Evolutionary conservation across 2,888 invertebrate species (phyloP).

Genomic region (Thecophora atra): DNA sequence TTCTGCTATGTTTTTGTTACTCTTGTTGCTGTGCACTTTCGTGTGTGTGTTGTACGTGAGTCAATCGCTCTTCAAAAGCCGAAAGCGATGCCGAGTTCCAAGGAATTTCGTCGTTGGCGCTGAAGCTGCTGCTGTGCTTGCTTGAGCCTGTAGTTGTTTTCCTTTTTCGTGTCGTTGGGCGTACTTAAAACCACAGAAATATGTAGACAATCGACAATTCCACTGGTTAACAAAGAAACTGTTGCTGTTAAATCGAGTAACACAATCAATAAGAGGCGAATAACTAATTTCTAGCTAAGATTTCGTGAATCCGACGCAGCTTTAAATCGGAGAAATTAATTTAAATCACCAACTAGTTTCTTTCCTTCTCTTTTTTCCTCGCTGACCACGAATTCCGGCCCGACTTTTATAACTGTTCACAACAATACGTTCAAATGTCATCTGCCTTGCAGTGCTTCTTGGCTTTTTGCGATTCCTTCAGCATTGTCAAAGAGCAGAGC

Average conservation of each 20-base stretch:
- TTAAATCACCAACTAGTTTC: no score
- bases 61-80: constrained; percentile 26
- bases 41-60: constrained; percentile 33
- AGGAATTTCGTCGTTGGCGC: no score
- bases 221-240: no score
- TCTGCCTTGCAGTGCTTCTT: neutral
- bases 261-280: no score
- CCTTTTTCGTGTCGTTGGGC: no score
- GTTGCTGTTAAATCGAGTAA: no score
- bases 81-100: neutral
- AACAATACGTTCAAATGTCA: constrained; percentile 5
- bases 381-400: neutral
- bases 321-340: no score
- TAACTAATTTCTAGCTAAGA: no score
- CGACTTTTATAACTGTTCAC: constrained; percentile 9
- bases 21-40: neutral
- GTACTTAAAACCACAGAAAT: no score
- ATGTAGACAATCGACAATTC: no score
- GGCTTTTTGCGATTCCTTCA: constrained; percentile 2
- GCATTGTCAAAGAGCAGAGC: neutral
- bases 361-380: no score
- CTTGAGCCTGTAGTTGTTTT: constrained; percentile 9
- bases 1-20: neutral
- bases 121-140: neutral
- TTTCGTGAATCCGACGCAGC: no score